Conservation (phyloP, 2,888 invertebrate species). For the Aleiodes alternator region DNA sequence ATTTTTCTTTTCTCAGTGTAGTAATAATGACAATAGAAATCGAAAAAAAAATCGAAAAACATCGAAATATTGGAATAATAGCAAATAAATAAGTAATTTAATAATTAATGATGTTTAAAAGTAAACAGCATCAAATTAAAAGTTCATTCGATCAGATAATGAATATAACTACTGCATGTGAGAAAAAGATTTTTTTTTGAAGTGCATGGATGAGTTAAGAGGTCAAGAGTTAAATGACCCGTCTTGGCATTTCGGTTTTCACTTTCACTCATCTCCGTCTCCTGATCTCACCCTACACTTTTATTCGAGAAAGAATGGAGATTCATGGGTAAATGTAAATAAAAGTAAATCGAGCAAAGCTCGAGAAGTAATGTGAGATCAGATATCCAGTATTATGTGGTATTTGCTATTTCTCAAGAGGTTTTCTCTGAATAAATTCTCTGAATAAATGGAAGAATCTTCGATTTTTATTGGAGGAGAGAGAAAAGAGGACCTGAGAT, state of each 20-base stretch:
- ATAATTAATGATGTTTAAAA: not conserved
- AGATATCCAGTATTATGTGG: no score
- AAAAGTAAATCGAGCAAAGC: not conserved
- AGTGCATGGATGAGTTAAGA: constrained; percentile 59
- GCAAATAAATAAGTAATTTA: not conserved
- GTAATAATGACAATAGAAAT: not conserved
- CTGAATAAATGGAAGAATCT: not conserved
- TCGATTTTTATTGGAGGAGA: not conserved
- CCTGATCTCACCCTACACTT: constrained; percentile 37
- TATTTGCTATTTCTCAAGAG: not conserved
- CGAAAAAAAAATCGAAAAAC: not conserved
- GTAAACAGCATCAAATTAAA: not conserved
- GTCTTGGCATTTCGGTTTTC: constrained; percentile 71
- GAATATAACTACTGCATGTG: not conserved
- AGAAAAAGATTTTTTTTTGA: not conserved
- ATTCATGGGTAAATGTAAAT: not conserved
- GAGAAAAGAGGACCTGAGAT: not conserved
- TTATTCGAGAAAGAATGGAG: not conserved
- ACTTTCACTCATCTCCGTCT: constrained; percentile 73
- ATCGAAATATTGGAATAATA: not conserved
- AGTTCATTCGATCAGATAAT: not conserved
- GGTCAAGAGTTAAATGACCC: constrained; percentile 76
- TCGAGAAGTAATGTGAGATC: not conserved
- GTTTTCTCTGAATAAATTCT: not conserved
- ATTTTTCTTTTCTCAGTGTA: no score